Evolutionary conservation across 2,888 invertebrate genomes (phyloP), one percentile per base, ranked within the genome.

Genomic region (Nasonia oneida): DNA sequence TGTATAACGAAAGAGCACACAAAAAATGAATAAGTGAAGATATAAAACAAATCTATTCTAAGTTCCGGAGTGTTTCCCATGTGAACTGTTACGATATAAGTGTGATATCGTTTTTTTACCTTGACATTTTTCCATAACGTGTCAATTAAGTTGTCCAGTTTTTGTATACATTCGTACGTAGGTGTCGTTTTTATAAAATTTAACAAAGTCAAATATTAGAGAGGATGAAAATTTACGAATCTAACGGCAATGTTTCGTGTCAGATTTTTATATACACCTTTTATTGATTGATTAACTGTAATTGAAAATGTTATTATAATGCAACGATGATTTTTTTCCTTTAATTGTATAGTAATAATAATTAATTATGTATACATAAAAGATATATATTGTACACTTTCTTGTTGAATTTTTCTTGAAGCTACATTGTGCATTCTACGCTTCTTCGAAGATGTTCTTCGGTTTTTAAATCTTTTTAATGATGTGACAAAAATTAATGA

Each of bases 371-470:
- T 78, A 81, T 75, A 78, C 53, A 79, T 79, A 82, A 15, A 73
- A 79, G 74, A 47, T 39, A 77, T 64, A 50, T 73, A 78, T 50
- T 77, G 53, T 82, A 57, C 79, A 87, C 85, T 82, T 78, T 80
- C 70, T 84, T 85, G 87, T 85, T 87, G 81, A 50, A 80, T 82
- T 84, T 86, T 82, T 71, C 74, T 75, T 15, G 81, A 79, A 81
- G 71, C 57, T 77, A 74, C 12, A 67, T 86, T 86, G 81, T 15
- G n/a, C 29, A 77, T 81, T 61, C 53, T 75, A 70, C 42, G 79
- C 82, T 84, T 86, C 57, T 73, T 79, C 75, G 50, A 85, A 57
- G 42, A 83, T 64, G 71, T 82, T 80, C 70, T 83, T 82, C 73
- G 75, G 39, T 78, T 81, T 64, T 67, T 14, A 67, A 67, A 14